A percentile compares a stretch with the other conserved stretches of the same genome.
phyloP scores from a whole-genome alignment of 2,797 vertebrate genomes.

The Odontamblyopus lacepedii region DNA sequence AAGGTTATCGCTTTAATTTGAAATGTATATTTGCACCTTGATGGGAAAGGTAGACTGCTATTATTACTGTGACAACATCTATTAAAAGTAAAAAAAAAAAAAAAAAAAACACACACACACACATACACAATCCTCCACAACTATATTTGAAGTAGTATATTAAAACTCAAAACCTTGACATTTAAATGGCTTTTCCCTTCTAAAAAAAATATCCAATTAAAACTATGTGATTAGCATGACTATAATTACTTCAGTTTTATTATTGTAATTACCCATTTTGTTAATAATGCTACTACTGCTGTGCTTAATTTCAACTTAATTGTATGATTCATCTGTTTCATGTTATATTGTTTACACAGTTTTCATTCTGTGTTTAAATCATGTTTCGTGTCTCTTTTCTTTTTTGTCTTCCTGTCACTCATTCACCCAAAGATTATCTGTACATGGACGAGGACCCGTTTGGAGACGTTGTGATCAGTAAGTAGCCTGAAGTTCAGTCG shows the following conservation, averaged over 20 bases:
- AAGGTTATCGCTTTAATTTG: too few relatives aligned
- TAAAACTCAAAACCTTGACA: background rate
- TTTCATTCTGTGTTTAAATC: conserved; percentile 15
- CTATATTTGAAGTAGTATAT: background rate
- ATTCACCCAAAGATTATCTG: conserved; percentile 61
- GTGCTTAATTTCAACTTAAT: background rate
- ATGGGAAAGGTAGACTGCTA: background rate
- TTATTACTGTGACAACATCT: background rate
- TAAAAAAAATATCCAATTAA: background rate
- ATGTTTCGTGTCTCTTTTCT: conserved; percentile 19
- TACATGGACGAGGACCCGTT: conserved; percentile 74
- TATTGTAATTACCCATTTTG: background rate
- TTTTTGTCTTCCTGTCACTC: conserved; percentile 35
- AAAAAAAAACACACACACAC: too few relatives aligned
- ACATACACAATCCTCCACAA: background rate
- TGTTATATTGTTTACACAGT: background rate
- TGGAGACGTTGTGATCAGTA: conserved; percentile 79
- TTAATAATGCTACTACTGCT: too few relatives aligned
- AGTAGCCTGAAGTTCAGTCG: conserved; percentile 40
- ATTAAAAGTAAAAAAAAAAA: background rate
- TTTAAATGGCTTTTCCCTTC: background rate
- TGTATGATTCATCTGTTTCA: background rate
- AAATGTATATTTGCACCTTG: too few relatives aligned
- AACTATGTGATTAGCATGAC: background rate
- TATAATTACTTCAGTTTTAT: background rate